Evolutionary conservation across 2,113 vertebrate genomes (phyloP).

Genomic region (Pavo muticus): DNA sequence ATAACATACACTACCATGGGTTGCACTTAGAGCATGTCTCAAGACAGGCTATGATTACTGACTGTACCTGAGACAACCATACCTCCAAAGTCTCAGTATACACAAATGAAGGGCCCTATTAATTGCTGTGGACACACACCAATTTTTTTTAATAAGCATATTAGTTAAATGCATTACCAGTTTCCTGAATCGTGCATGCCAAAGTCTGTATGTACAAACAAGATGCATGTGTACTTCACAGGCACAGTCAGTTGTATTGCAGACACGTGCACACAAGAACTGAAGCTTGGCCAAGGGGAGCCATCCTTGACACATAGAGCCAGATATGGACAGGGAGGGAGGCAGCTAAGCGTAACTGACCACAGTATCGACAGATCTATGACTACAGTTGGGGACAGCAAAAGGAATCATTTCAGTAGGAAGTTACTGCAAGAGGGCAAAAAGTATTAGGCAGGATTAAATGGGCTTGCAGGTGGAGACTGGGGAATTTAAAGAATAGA

Average conservation of each 20-base stretch:
- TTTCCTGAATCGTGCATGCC: neutral
- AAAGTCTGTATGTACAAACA: neutral
- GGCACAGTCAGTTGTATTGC: constrained; percentile 37
- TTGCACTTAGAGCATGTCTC: neutral
- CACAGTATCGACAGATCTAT: constrained; percentile 25
- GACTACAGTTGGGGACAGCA: neutral
- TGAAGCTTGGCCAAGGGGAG: constrained; percentile 42
- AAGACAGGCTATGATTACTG: neutral
- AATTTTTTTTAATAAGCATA: neutral
- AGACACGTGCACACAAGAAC: constrained; percentile 18
- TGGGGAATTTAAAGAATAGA: neutral
- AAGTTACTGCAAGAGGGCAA: neutral
- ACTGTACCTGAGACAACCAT: neutral
- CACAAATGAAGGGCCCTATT: neutral
- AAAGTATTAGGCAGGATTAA: neutral
- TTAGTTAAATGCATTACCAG: neutral
- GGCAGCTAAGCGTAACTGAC: constrained; percentile 58
- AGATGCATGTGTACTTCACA: neutral
- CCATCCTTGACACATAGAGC: constrained; percentile 11
- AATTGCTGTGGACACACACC: neutral
- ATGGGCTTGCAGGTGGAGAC: neutral
- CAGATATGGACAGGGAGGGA: neutral
- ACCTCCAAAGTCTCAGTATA: neutral
- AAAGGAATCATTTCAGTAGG: neutral
- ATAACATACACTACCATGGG: neutral